Conservation (phyloP, 2,113 vertebrate genomes). For the Oreochromis spilurus region DNA sequence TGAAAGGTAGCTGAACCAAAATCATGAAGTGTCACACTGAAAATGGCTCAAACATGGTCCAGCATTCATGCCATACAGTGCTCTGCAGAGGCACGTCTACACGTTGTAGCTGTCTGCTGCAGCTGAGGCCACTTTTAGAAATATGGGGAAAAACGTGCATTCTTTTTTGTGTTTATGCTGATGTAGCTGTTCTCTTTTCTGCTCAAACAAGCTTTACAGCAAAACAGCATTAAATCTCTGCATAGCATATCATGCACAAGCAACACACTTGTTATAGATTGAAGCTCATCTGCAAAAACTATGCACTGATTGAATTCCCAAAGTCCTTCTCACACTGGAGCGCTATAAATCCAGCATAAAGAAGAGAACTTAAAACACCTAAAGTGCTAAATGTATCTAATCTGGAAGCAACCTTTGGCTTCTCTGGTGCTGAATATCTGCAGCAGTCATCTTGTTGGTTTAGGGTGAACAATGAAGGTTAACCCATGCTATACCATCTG, state of each 20-base stretch:
- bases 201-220: background rate
- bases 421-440: background rate
- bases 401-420: background rate
- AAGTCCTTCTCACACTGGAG: too few species aligned
- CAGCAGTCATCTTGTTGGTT: background rate
- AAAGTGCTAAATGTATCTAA: background rate
- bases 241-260: background rate
- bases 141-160: background rate
- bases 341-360: background rate
- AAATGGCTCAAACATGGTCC: background rate
- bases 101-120: background rate
- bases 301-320: background rate
- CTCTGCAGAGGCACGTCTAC: background rate
- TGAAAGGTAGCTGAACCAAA: accelerated
- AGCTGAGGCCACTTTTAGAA: background rate
- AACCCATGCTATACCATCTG: background rate
- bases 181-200: background rate
- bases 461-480: background rate
- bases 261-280: background rate
- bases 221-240: background rate
- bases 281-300: background rate
- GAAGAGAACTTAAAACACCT: background rate
- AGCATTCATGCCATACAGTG: background rate
- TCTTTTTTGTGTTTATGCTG: background rate
- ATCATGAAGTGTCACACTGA: background rate